These are phyloP conservation scores for Phodopus roborovskii DNA, from an alignment of 2,113 vertebrate genomes.

Conservation along the genomic window DNA sequence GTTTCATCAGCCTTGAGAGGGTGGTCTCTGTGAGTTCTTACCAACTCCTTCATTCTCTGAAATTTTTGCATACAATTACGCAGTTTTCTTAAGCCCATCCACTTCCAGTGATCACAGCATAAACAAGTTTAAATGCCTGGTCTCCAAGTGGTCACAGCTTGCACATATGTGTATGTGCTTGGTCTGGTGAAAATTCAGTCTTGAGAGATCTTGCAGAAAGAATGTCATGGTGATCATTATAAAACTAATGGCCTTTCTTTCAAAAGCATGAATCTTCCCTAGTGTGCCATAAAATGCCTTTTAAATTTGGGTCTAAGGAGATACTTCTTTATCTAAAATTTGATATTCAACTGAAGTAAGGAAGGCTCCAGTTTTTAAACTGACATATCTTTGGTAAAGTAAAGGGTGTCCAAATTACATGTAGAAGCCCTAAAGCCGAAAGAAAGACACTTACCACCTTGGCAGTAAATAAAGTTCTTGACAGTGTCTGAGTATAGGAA, in stretches of 20 bases:
- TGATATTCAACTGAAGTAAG: slow-evolving; percentile 78
- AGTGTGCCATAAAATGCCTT: slow-evolving; percentile 73
- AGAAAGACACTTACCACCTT: slow-evolving; percentile 76
- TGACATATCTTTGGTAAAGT: slow-evolving; percentile 83
- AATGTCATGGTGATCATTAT: slow-evolving; percentile 1
- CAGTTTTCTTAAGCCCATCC: neutral
- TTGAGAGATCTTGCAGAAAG: slow-evolving; percentile 31
- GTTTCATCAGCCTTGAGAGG: neutral
- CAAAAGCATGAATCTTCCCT: slow-evolving; percentile 63
- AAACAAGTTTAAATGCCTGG: neutral
- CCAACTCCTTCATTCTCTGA: neutral
- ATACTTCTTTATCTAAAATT: slow-evolving; percentile 66
- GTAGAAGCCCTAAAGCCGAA: slow-evolving; percentile 75
- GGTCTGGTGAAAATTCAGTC: neutral
- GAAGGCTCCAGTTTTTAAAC: slow-evolving; percentile 78
- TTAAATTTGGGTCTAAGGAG: slow-evolving; percentile 66
- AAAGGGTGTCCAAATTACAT: slow-evolving; percentile 80
- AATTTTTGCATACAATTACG: neutral
- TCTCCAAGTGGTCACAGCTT: neutral
- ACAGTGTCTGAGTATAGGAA: slow-evolving; percentile 67
- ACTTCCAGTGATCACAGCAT: neutral
- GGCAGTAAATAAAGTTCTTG: slow-evolving; percentile 81
- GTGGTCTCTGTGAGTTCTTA: neutral
- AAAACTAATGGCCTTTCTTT: slow-evolving; percentile 38
- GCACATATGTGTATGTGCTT: neutral